Evolutionary conservation across 2,888 invertebrate genomes (phyloP), one percentile per base, ranked within the genome.

Genomic region (Morinoia aosen): DNA sequence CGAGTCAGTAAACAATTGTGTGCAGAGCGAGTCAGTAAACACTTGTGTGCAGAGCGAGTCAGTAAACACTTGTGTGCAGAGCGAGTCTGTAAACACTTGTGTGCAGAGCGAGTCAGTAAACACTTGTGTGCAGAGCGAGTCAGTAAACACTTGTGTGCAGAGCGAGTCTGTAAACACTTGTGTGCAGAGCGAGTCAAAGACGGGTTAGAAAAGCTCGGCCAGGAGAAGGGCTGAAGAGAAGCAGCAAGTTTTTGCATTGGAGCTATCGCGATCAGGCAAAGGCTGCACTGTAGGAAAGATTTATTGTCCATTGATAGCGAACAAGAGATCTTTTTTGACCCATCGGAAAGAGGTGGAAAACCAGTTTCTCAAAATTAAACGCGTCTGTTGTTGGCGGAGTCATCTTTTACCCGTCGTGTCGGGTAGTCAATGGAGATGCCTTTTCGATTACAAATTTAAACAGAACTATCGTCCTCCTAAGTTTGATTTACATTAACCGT

Each of bases 261-360:
- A 90, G 90, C 90, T 90, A 90, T 90, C 90, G 90, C 40, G 90
- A 90, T 90, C 90, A 90, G 90, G 40, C 40, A 14, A 14, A 48
- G 48, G 90, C 90, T 48, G 40, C 48, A 48, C 40, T 16, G 48
- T 48, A 90, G 90, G 40, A 48, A 25, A 90, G 90, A 90, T 90
- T 90, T 90, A 90, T 90, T 90, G 90, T 90, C 90, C 90, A 90
- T 90, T 90, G 90, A 90, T 90, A 90, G 90, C 90, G 90, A 90
- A 90, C 90, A 48, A 48, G 90, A 90, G 90, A 19, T 76, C 90
- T 40, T 90, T 90, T 90, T 90, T 90, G 19, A 48, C 90, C 48
- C 90, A 90, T 90, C 48, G 90, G 33, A 48, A 90, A 48, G 90
- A 76, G 19, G 8, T 33, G 25, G 76, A 1, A 33, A 33, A 76